Evolutionary conservation across 2,888 invertebrate species (phyloP), one percentile per base, ranked within the genome.

Genomic region (Ophion ellenae): DNA sequence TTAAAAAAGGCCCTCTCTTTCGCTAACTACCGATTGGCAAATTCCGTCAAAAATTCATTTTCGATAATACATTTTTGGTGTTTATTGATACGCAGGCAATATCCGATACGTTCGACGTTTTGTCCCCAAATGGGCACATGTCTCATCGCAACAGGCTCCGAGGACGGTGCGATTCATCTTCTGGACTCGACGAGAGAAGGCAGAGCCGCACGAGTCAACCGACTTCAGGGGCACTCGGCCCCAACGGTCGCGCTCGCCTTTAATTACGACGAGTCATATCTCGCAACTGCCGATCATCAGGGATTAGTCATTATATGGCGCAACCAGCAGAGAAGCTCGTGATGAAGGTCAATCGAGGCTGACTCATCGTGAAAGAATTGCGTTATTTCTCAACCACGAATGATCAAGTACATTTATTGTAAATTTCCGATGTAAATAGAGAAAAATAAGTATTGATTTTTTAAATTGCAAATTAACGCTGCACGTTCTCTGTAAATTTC

Each of bases 241-340:
- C 96, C 98, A 0, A 97, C 98, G 77, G 94, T 98, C 28, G 97
- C 97, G 77, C 97, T 98, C 45, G 96, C 97, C 89, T 98, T 98
- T 94, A 98, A 98, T 94, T 97, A 97, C 94, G 97, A 98, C 94
- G 98, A 98, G 95, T 97, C 97, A 91, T 95, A 98, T 88, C 95
- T 98, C 86, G 98, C 98, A 61, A 97, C 97, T 47, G 97, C 97
- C 92, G 98, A 98, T 95, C 95, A 96, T 77, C 96, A 97, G 88
- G 98, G 97, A 0, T 95, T 97, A 84, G 96, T 97, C 88, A 97
- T 97, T 91, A 95, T 97, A 83, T 97, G 97, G 97, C 92, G 91
- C 32, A 94, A 93, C 90, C 90, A 90, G 76, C 92, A 92, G 74
- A 88, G 87, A 80, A 89, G 90, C 83, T 87, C 90, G 84, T 92